These are phyloP conservation scores for Diarsia brunnea DNA, from an alignment of 2,888 invertebrate species.

Conservation along the genomic window DNA sequence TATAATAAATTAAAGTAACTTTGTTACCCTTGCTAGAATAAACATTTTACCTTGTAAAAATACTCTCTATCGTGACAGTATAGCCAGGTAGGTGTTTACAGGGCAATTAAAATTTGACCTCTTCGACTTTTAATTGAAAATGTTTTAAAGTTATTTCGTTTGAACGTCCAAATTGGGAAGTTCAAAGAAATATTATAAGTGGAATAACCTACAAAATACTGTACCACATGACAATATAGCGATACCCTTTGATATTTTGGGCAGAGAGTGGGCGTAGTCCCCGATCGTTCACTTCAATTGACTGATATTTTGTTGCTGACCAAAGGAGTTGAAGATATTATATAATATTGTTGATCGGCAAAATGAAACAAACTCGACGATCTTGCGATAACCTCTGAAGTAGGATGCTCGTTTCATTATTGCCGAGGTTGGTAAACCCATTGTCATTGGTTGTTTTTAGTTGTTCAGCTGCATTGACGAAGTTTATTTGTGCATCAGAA, in stretches of 20 bases:
- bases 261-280: slow-evolving; percentile 9
- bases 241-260: slow-evolving; percentile 13
- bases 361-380: slow-evolving; percentile 11
- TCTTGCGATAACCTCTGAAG: slow-evolving; percentile 9
- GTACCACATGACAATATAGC: not conserved
- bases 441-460: slow-evolving; percentile 35
- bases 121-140: not conserved
- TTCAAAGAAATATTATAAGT: slow-evolving; percentile 9
- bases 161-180: slow-evolving; percentile 12
- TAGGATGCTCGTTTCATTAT: slow-evolving; percentile 14
- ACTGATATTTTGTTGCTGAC: slow-evolving; percentile 25
- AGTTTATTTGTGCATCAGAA: slow-evolving; percentile 19
- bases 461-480: slow-evolving; percentile 41
- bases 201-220: slow-evolving; percentile 18
- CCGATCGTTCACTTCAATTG: slow-evolving; percentile 15
- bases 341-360: slow-evolving; percentile 23
- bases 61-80: not conserved
- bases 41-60: not conserved
- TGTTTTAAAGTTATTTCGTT: slow-evolving; percentile 6
- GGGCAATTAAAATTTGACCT: not conserved
- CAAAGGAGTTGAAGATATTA: not conserved
- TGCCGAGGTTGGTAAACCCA: slow-evolving; percentile 30
- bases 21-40: not conserved
- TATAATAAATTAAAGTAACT: not conserved
- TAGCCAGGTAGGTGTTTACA: not conserved